Evolutionary conservation across 2,113 vertebrate species (phyloP).

Genomic region (Rhabdornis inornatus): DNA sequence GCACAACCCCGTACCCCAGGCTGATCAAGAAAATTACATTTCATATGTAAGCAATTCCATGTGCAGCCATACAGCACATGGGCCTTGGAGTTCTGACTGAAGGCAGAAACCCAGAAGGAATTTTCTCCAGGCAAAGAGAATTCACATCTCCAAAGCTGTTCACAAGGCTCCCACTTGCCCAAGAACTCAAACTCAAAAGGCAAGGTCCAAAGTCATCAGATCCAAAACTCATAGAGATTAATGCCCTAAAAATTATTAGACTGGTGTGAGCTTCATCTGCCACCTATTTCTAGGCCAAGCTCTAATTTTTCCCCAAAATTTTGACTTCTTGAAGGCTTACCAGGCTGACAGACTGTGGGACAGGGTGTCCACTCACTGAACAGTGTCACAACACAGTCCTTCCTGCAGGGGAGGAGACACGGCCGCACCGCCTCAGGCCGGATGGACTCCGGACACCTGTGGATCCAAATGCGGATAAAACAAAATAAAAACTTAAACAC

Average conservation of each 20-base stretch:
- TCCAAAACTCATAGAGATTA: neutral
- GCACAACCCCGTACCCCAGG: too few species aligned
- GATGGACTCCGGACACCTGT: conserved; percentile 88
- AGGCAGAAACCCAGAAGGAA: neutral
- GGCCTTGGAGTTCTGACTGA: neutral
- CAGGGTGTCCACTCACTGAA: conserved; percentile 96
- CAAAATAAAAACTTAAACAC: neutral
- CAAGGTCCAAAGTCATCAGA: neutral
- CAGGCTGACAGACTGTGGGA: conserved; percentile 80
- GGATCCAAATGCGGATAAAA: neutral
- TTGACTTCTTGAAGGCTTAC: conserved; percentile 65
- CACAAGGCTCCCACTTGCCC: rapidly evolving
- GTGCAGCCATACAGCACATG: rapidly evolving
- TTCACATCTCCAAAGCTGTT: neutral
- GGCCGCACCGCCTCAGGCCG: conserved; percentile 77
- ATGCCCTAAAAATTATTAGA: neutral
- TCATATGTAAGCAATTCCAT: neutral
- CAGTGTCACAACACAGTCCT: conserved; percentile 87
- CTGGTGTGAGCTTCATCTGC: neutral
- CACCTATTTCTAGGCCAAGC: rapidly evolving
- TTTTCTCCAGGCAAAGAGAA: neutral
- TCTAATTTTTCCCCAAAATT: neutral
- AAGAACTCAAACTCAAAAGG: neutral
- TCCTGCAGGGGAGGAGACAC: conserved; percentile 88
- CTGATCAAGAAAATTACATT: neutral